phyloP scores from a whole-genome alignment of 2,113 vertebrate species.

The Salvelinus alpinus region DNA sequence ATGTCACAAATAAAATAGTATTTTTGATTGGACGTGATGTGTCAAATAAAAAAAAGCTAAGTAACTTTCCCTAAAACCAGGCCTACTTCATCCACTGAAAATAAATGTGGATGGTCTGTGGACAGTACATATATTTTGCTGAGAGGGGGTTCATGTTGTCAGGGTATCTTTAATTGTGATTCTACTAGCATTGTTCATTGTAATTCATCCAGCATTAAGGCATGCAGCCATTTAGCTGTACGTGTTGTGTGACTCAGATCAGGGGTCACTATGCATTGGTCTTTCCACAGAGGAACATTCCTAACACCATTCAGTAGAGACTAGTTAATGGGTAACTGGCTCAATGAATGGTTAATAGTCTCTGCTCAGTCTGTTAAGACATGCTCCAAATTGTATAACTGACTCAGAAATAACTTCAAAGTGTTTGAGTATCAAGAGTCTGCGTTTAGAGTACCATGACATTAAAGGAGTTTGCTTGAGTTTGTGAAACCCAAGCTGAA shows the following conservation, averaged over 20 bases:
- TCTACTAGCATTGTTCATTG: background rate
- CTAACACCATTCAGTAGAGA: conserved; percentile 10
- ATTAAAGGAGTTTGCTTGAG: conserved; percentile 13
- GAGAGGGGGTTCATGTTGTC: background rate
- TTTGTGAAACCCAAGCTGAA: conserved; percentile 55
- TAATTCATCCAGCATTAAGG: background rate
- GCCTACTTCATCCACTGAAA: too few species aligned
- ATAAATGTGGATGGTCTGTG: background rate
- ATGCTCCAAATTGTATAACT: too few species aligned
- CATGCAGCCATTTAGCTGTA: conserved; percentile 1
- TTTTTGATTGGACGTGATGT: too few species aligned
- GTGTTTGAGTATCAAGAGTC: background rate
- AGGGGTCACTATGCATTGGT: conserved; percentile 3
- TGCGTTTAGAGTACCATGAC: background rate
- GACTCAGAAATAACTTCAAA: background rate
- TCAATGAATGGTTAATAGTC: background rate
- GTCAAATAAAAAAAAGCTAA: too few species aligned
- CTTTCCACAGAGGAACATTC: conserved; percentile 30
- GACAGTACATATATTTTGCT: background rate
- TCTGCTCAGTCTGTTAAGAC: background rate
- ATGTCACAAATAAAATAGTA: too few species aligned
- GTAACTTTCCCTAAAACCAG: too few species aligned
- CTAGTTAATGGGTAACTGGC: conserved; percentile 54
- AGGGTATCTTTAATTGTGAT: background rate
- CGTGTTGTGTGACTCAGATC: conserved; percentile 1